Conservation (phyloP, 2,113 vertebrate species). For the Thamnaconus septentrionalis region DNA sequence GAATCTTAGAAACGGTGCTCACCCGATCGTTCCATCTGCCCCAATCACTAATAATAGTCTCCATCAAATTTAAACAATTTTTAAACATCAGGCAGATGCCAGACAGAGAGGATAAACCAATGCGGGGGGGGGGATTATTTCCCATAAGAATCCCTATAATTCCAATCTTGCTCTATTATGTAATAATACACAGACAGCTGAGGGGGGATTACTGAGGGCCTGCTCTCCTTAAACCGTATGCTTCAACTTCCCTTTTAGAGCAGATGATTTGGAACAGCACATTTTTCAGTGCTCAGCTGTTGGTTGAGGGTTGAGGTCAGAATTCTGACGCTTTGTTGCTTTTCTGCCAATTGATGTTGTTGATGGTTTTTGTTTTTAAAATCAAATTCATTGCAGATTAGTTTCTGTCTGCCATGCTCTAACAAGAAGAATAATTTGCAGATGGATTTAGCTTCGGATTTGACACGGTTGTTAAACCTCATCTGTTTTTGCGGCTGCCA, state of each 20-base stretch:
- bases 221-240: conserved; percentile 60
- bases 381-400: too few species aligned
- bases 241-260: conserved; percentile 50
- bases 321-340: background rate
- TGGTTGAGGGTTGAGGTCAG: conserved; percentile 2
- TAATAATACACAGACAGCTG: conserved; percentile 70
- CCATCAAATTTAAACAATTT: conserved; percentile 50
- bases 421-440: too few species aligned
- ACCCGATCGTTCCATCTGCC: conserved; percentile 12
- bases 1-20: background rate
- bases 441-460: too few species aligned
- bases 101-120: conserved; percentile 53
- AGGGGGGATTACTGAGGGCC: conserved; percentile 58
- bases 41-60: conserved; percentile 24
- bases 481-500: too few species aligned
- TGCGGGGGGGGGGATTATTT: conserved; percentile 58
- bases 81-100: conserved; percentile 39
- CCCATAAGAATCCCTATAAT: conserved; percentile 66
- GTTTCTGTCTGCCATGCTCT: too few species aligned
- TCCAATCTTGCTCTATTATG: conserved; percentile 74
- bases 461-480: background rate
- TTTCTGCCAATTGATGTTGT: background rate
- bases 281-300: background rate
- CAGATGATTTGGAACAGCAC: conserved; percentile 16
- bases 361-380: background rate